Evolutionary conservation across 1,140 invertebrate species (phyloP), one percentile per base, ranked within the genome.

Genomic region (Platyscapa corneri): DNA sequence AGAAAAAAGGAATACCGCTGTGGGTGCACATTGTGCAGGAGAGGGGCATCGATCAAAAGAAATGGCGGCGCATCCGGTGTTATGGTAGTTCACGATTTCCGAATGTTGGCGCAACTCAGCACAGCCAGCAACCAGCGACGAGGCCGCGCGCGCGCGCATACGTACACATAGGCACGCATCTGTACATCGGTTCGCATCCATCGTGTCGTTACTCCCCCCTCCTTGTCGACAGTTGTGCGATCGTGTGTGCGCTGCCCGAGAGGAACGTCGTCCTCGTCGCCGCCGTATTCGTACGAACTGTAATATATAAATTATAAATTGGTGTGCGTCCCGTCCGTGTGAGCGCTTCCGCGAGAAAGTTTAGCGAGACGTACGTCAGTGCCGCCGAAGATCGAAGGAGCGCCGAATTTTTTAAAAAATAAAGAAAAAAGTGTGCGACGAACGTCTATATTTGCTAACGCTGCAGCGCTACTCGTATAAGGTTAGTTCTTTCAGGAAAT

Each of bases 31-130:
- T 16, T 53, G 49, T 18, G 18, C 49, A 46, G 5, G 42, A 46
- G 42, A 12, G 49, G 7, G 2, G 49, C 49, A 18, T 16, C 18
- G 18, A 53, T 16, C 3, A 60, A 60, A 60, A 60, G 8, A 72
- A 49, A 82, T 82, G 80, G 80, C 65, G 67, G 12, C 80, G 34
- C 42, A 82, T 82, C 80, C 76, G 76, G 76, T 78, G 49, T 64
- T 46, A 78, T 78, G 76, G 53, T 34, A 34, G 30, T 32, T 34
- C 12, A 0, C 10, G 75, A 56, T 34, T 77, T 77, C 30, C 64
- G 79, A n/a, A 18, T 37, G 39, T 70, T 27, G 60, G 79, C 79
- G 79, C 64, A 60, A 6, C 64, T 56, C 3, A 12, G 79, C 42
- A 46, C 12, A 64, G 34, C 75, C n/a, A 34, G 12, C 37, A 77